Evolutionary conservation across 1,140 invertebrate genomes (phyloP), one percentile per base, ranked within the genome.

Genomic region (Conus betulinus): DNA sequence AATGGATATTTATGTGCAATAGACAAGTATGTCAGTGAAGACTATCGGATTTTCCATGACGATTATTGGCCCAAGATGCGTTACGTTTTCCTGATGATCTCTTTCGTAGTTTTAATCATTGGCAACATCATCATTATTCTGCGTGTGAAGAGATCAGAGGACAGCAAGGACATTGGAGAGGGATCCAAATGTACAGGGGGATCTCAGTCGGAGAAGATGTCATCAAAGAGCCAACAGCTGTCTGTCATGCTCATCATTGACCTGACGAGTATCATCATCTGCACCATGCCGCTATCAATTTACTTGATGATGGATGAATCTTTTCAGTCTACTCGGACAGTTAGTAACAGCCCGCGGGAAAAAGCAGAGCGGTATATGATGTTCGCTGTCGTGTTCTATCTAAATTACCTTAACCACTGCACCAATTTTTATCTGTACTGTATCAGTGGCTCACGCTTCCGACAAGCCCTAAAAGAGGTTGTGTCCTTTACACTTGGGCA

Each of bases 41-140:
- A 51, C 63, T 88, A 91, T 51, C 17, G 55, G 8, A 57, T 81
- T 7, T 93, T 92, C 79, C 90, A 88, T 87, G 63, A 87, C 13
- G 74, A 88, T 3, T 83, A 92, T 15, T 93, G 91, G 92, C 93
- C 93, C 11, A 92, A 91, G 87, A 82, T 92, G 52, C 93, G 93
- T 83, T 90, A 92, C 82, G 84, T 89, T 39, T 92, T 93, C 79
- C 89, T 94, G 3, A 25, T 92, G n/a, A 60, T 90, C 17, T 91
- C 90, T 25, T 94, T 93, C 88, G 52, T 55, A 0, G 85, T 90
- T 3, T 92, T 93, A 25, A 91, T 92, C 55, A 81, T 91, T 39
- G 92, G 94, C 86, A 95, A 95, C 90, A 91, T 91, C 51, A 87
- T 94, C 78, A 94, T 94, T 51, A 89, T 92, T 0, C 82, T 88